Conservation (phyloP, 2,888 invertebrate species). For the Parnassius orleans region DNA sequence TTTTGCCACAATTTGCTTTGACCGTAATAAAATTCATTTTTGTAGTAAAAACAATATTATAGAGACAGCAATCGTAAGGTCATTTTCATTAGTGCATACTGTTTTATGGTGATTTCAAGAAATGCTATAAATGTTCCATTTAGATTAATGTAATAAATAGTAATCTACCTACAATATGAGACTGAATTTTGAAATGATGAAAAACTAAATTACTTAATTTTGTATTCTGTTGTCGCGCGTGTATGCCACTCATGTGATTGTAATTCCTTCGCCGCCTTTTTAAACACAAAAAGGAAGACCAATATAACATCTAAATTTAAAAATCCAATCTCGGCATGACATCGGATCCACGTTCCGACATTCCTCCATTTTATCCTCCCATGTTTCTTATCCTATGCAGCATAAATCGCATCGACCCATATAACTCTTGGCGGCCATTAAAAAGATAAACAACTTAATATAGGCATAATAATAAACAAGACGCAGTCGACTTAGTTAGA, state of each 20-base stretch:
- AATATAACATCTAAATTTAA: constrained; percentile 76
- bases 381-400: constrained; percentile 65
- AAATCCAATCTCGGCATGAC: constrained; percentile 71
- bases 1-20: constrained; percentile 15
- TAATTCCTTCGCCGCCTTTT: constrained; percentile 26
- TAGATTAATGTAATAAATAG: background rate
- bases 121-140: background rate
- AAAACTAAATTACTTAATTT: constrained; percentile 10
- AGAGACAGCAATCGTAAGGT: background rate
- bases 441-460: constrained; percentile 81
- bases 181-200: background rate
- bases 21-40: constrained; percentile 1
- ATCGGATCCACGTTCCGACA: constrained; percentile 60
- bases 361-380: constrained; percentile 63
- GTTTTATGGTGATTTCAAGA: background rate
- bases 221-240: constrained; percentile 5
- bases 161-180: background rate
- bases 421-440: constrained; percentile 76
- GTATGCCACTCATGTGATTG: constrained; percentile 21
- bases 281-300: constrained; percentile 51
- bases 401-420: constrained; percentile 74
- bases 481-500: constrained; percentile 63
- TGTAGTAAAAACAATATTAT: constrained; percentile 7
- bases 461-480: constrained; percentile 79
- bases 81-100: background rate